A percentile compares a stretch with the other conserved stretches of the same genome.
phyloP scores from a whole-genome alignment of 2,888 invertebrate species.

The Mylabris sibirica region DNA sequence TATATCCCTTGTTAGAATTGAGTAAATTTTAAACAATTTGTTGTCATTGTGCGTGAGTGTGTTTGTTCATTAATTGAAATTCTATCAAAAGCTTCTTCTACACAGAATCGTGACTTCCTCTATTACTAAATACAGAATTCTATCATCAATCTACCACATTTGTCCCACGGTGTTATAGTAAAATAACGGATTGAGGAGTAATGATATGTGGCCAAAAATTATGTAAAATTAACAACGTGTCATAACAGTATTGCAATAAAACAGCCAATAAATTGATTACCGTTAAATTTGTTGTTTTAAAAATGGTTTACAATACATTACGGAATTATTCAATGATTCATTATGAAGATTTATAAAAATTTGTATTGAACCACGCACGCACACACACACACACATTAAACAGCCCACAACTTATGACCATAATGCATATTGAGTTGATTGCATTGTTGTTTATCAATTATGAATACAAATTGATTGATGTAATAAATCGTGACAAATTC shows the following conservation, averaged over 20 bases:
- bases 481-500: slow-evolving; percentile 28
- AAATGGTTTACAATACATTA: too few species aligned
- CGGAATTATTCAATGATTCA: neutral
- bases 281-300: neutral
- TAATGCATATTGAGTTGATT: slow-evolving; percentile 32
- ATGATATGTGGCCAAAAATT: neutral
- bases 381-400: neutral
- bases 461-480: slow-evolving; percentile 31
- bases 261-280: neutral
- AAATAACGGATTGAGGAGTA: slow-evolving; percentile 15
- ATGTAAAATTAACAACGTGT: neutral
- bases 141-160: neutral
- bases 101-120: slow-evolving; percentile 14
- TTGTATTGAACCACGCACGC: neutral
- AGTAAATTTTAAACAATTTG: neutral
- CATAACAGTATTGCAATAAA: neutral
- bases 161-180: slow-evolving; percentile 12
- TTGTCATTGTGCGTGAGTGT: too few species aligned
- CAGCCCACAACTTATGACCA: slow-evolving; percentile 18
- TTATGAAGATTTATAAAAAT: neutral
- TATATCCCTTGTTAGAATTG: too few species aligned
- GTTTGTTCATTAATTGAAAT: neutral
- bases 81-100: neutral
- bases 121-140: neutral
- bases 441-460: slow-evolving; percentile 23